Base-by-base conservation (phyloP, 2,797 vertebrate genomes). In the Labeo calbasu region DNA sequence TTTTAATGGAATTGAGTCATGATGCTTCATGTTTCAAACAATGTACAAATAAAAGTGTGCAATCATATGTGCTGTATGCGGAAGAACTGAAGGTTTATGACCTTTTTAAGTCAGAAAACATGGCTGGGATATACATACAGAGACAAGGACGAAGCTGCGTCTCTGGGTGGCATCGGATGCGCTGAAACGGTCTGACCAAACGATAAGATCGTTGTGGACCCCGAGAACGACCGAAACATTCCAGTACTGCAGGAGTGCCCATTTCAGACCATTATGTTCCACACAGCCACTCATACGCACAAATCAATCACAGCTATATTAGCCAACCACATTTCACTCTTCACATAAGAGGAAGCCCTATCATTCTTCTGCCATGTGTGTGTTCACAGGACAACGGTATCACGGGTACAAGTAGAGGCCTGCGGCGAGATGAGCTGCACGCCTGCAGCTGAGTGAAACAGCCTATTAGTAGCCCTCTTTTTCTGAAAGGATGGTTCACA, bases 121-220 rank as follows among this genome's bases (percentile, higher is more conserved):
- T n/a, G 19, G 8, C 43, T 21, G 48, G 70, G 66, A 76, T 79
- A 93, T 96, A 96, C 95, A 82, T 96, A 96, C 95, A 94, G 82
- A 75, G 89, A 86, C 84, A 89, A 65, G 84, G 86, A 70, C 77
- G 91, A 23, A 93, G 93, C 11, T 92, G 93, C 13, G 90, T 90
- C 91, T 96, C 96, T 59, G 96, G 96, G 87, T 94, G 88, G 91
- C 96, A 96, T 87, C 92, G 93, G 90, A 96, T 91, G 86, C 92
- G 95, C 71, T 89, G 94, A 91, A 96, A 91, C 61, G 92, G 91
- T 88, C 91, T 95, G 83, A 81, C 28, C 79, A 91, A 88, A 84
- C 85, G 88, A 78, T 87, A 90, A 88, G 90, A 92, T 90, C 89
- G 88, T 72, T 91, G 90, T 72, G 70, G 85, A 88, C 86, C 89